phyloP scores from a whole-genome alignment of 2,797 vertebrate genomes.

The Leptatherina wallacei region DNA sequence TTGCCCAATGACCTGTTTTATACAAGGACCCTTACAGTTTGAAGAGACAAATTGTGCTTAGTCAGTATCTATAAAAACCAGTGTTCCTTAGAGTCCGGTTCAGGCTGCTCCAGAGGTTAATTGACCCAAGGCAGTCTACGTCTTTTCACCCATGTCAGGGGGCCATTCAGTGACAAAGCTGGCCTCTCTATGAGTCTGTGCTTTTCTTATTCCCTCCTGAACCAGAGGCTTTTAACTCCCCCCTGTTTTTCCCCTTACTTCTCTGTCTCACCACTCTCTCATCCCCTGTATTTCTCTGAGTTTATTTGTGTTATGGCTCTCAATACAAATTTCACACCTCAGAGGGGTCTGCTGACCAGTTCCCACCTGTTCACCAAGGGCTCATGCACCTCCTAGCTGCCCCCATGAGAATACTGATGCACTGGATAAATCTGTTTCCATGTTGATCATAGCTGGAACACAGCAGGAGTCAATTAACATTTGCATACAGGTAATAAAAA shows the following conservation, averaged over 20 bases:
- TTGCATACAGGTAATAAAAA: slow-evolving; percentile 29
- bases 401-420: slow-evolving; percentile 56
- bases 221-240: slow-evolving; percentile 34
- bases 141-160: slow-evolving; percentile 50
- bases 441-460: slow-evolving; percentile 28
- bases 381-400: slow-evolving; percentile 37
- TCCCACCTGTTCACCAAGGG: slow-evolving; percentile 54
- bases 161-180: slow-evolving; percentile 36
- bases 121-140: slow-evolving; percentile 64
- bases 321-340: slow-evolving; percentile 31
- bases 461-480: slow-evolving; percentile 45
- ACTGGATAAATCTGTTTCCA: slow-evolving; percentile 32
- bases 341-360: slow-evolving; percentile 38
- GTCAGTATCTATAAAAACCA: slow-evolving; percentile 71
- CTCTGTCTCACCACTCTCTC: slow-evolving; percentile 3
- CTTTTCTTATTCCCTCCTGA: slow-evolving; percentile 33
- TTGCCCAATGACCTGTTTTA: slow-evolving; percentile 74
- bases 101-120: slow-evolving; percentile 62
- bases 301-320: slow-evolving; percentile 15
- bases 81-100: slow-evolving; percentile 60
- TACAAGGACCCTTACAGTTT: slow-evolving; percentile 46
- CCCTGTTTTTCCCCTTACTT: background rate
- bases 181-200: slow-evolving; percentile 48
- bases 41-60: slow-evolving; percentile 63
- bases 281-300: background rate